Evolutionary conservation across 2,888 invertebrate genomes (phyloP).

Genomic region (Caenorhabditis sp.): DNA sequence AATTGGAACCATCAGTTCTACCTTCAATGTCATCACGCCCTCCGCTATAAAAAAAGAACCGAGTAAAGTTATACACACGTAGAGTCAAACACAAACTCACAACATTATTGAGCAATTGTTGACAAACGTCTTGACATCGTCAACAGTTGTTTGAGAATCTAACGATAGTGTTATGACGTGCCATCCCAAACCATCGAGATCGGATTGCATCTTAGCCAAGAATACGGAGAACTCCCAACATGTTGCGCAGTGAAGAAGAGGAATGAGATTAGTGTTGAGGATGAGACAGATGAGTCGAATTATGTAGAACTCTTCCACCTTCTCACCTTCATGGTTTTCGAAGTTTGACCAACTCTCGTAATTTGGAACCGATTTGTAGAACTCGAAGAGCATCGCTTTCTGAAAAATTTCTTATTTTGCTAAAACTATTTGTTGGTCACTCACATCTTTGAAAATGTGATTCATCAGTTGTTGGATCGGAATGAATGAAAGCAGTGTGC

Average conservation of each 20-base stretch:
- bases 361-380: slow-evolving; percentile 18
- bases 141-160: slow-evolving; percentile 20
- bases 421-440: not conserved
- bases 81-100: no score
- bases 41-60: slow-evolving; percentile 11
- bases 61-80: no score
- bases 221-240: slow-evolving; percentile 18
- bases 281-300: slow-evolving; percentile 11
- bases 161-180: slow-evolving; percentile 26
- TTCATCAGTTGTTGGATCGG: slow-evolving; percentile 7
- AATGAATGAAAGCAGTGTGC: slow-evolving; percentile 11
- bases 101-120: slow-evolving; percentile 33
- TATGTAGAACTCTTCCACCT: slow-evolving; percentile 20
- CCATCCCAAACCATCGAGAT: slow-evolving; percentile 22
- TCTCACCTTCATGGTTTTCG: slow-evolving; percentile 9
- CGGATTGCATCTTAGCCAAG: not conserved
- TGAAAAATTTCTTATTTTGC: no score
- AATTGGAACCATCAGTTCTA: slow-evolving; percentile 20
- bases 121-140: slow-evolving; percentile 22
- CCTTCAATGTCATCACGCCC: slow-evolving; percentile 22
- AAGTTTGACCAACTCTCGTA: slow-evolving; percentile 16
- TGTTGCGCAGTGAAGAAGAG: not conserved
- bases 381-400: not conserved
- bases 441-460: slow-evolving; percentile 12
- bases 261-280: slow-evolving; percentile 26